phyloP scores from a whole-genome alignment of 2,888 invertebrate species.

The Sinelater perroti region DNA sequence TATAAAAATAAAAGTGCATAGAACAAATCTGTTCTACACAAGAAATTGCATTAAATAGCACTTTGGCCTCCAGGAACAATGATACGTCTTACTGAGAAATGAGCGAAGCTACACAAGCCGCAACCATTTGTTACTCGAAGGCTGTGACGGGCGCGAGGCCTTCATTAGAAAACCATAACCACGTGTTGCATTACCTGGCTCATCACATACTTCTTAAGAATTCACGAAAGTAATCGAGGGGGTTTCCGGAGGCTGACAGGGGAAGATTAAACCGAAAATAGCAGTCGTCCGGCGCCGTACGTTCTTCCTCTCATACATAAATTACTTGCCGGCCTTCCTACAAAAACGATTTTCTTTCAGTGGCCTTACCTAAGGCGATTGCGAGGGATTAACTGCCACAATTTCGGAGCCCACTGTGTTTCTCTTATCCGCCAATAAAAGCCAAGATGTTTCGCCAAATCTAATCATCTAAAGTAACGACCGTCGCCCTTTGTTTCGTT shows the following conservation, averaged over 20 bases:
- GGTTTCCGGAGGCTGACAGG: not conserved
- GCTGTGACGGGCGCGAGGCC: too few relatives aligned
- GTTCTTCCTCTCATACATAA: constrained; percentile 12
- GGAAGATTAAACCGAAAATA: constrained; percentile 11
- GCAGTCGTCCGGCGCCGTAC: constrained; percentile 5
- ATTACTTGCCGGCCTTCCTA: constrained; percentile 7
- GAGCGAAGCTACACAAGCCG: too few relatives aligned
- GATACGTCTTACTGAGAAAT: too few relatives aligned
- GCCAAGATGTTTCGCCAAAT: constrained; percentile 17
- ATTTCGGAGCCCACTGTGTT: constrained; percentile 16
- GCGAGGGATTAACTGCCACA: constrained; percentile 22
- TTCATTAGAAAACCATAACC: too few relatives aligned
- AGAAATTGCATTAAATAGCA: too few relatives aligned
- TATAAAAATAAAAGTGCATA: too few relatives aligned
- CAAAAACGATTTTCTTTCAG: constrained; percentile 13
- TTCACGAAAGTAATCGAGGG: not conserved
- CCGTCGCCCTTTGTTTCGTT: constrained; percentile 9
- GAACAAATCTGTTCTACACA: too few relatives aligned
- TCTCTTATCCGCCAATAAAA: constrained; percentile 18
- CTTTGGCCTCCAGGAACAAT: too few relatives aligned
- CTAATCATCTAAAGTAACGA: constrained; percentile 20
- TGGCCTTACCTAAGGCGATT: constrained; percentile 19
- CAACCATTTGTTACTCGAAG: too few relatives aligned
- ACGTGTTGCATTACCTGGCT: constrained; percentile 11
- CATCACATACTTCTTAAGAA: not conserved